phyloP scores from a whole-genome alignment of 2,113 vertebrate genomes.

The Galemys pyrenaicus region DNA sequence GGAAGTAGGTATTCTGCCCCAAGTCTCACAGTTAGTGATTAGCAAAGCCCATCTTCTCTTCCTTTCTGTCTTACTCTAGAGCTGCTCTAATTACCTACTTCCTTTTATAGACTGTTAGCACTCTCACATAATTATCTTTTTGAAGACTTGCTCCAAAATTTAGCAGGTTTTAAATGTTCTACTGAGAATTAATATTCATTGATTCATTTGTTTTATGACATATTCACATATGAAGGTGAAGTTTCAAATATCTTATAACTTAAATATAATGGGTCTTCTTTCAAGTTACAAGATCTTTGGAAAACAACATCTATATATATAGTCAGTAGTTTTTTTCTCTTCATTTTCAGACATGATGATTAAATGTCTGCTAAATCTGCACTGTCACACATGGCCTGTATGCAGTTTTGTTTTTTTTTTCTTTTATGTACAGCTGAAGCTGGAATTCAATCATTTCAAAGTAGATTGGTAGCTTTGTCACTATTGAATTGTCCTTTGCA shows the following conservation, averaged over 20 bases:
- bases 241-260: background rate
- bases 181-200: background rate
- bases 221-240: conserved; percentile 11
- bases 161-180: background rate
- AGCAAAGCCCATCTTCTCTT: background rate
- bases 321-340: background rate
- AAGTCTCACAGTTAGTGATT: background rate
- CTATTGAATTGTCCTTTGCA: conserved; percentile 14
- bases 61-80: background rate
- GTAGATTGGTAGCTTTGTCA: background rate
- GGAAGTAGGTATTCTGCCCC: background rate
- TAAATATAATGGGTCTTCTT: background rate
- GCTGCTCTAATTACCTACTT: background rate
- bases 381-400: background rate
- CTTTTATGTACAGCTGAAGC: background rate
- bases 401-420: too few species aligned
- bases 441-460: conserved; percentile 55
- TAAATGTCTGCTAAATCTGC: background rate
- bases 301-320: background rate
- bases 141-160: background rate
- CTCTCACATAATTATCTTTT: background rate
- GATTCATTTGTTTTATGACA: conserved; percentile 9
- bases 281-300: conserved; percentile 13
- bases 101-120: background rate
- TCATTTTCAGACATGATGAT: conserved; percentile 26